Evolutionary conservation across 1,140 invertebrate species (phyloP).

Genomic region (Drosophila watanabei): DNA sequence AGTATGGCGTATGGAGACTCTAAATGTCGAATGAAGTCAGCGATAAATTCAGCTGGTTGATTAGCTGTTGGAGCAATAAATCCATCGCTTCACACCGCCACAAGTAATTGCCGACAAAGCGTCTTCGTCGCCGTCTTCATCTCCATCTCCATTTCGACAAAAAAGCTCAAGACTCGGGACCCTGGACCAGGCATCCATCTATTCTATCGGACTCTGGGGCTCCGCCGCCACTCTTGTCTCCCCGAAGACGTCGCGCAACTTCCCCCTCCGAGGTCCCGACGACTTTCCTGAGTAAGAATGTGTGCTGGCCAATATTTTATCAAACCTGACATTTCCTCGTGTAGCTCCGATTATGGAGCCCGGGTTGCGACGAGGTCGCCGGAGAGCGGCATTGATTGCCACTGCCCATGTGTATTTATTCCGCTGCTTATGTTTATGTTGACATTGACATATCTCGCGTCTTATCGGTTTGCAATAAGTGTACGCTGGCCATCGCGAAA

Average conservation of each 20-base stretch:
- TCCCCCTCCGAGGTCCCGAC: background rate
- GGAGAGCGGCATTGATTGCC: conserved; percentile 39
- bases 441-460: conserved; percentile 71
- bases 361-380: conserved; percentile 39
- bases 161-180: conserved; percentile 38
- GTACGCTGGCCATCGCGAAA: conserved; percentile 43
- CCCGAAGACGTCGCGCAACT: conserved; percentile 25
- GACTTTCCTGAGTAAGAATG: conserved; percentile 62
- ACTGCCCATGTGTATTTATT: conserved; percentile 68
- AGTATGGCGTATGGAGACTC: conserved; percentile 47
- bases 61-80: conserved; percentile 78
- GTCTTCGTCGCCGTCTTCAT: conserved; percentile 57
- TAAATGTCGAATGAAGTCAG: conserved; percentile 74
- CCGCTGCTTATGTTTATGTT: conserved; percentile 65
- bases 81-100: conserved; percentile 73
- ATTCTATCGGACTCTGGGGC: conserved; percentile 19
- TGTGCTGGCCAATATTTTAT: conserved; percentile 77
- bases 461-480: conserved; percentile 63
- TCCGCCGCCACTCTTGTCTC: background rate
- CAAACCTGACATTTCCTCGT: conserved; percentile 74
- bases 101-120: conserved; percentile 76
- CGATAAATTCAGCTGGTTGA: conserved; percentile 80
- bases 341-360: conserved; percentile 67
- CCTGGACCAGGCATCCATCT: conserved; percentile 19
- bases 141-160: conserved; percentile 43